Conservation (phyloP, 2,888 invertebrate genomes). For the Erebia aethiops region DNA sequence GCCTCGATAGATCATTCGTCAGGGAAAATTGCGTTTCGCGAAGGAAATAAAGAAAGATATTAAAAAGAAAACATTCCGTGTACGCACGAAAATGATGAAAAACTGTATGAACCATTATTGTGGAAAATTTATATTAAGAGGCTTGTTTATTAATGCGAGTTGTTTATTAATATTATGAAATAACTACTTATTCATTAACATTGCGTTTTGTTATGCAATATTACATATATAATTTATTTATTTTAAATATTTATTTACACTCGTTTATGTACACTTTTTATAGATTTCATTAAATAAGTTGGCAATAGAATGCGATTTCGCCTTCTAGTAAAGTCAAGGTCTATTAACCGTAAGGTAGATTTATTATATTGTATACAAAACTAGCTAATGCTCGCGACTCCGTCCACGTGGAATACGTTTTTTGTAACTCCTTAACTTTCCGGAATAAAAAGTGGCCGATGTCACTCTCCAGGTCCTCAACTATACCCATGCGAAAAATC, state of each 20-base stretch:
- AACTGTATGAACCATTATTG: not conserved
- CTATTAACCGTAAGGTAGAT: too few relatives aligned
- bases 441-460: too few relatives aligned
- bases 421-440: too few relatives aligned
- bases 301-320: too few relatives aligned
- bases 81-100: not conserved
- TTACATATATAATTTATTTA: not conserved
- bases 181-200: not conserved
- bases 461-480: too few relatives aligned
- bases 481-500: too few relatives aligned
- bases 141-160: not conserved
- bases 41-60: constrained; percentile 14
- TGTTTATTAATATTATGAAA: not conserved
- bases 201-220: not conserved
- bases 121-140: not conserved
- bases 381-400: too few relatives aligned
- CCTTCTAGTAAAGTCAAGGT: too few relatives aligned
- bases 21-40: constrained; percentile 22
- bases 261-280: too few relatives aligned
- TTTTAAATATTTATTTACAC: not conserved
- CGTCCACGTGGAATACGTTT: too few relatives aligned
- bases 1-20: constrained; percentile 26
- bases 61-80: constrained; percentile 16
- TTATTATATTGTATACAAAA: too few relatives aligned
- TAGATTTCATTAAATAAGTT: too few relatives aligned